Percentiles rank a stretch among this genome's conserved stretches.
These are phyloP conservation scores for Thamnophis elegans DNA, from an alignment of 2,797 vertebrate genomes.

Conservation along the genomic window DNA sequence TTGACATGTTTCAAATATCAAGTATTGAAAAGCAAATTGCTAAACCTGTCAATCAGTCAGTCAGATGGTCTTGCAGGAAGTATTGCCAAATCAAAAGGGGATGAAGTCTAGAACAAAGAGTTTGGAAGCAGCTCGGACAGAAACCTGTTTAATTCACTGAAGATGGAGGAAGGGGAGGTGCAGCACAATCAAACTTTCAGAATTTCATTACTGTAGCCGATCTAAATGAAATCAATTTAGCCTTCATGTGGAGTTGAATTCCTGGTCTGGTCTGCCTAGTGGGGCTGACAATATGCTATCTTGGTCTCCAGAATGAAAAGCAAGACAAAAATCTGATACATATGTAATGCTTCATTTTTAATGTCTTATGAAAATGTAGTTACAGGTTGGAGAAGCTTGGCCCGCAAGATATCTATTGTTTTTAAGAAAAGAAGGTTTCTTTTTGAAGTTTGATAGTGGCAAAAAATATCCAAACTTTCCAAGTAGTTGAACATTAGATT, in stretches of 20 bases:
- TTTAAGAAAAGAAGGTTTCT: neutral
- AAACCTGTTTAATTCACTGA: neutral
- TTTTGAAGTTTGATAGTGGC: neutral
- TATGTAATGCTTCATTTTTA: neutral
- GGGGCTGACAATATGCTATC: neutral
- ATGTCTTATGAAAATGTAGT: neutral
- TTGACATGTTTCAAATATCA: neutral
- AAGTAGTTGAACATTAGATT: neutral
- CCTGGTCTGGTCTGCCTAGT: neutral
- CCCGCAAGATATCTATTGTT: neutral
- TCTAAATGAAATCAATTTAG: neutral
- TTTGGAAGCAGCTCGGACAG: neutral
- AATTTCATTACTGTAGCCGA: neutral
- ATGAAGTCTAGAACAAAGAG: neutral
- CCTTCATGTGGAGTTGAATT: neutral
- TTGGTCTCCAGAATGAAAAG: neutral
- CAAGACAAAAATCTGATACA: neutral
- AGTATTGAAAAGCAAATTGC: neutral
- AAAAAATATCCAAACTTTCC: neutral
- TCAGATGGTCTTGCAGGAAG: neutral
- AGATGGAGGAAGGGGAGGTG: neutral
- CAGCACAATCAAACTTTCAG: neutral
- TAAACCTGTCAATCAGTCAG: neutral
- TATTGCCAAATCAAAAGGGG: neutral
- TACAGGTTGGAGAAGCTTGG: neutral